Base-by-base conservation (phyloP, 1,140 invertebrate species). In the Dendrolimus kikuchii region DNA sequence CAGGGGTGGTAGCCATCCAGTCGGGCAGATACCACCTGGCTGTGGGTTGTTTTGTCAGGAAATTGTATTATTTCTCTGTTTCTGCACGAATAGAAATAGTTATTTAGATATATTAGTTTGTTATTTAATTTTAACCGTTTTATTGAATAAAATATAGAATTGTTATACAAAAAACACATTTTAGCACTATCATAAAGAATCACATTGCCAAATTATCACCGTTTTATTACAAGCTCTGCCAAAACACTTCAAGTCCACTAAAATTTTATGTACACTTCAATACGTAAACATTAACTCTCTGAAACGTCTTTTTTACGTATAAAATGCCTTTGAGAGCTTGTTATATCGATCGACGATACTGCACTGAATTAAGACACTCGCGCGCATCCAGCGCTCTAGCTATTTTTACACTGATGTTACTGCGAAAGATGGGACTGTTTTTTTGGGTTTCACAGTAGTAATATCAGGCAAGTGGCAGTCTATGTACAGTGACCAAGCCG, bases 381-480 rank as follows among this genome's bases (percentile, higher is more conserved):
- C 48, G 23, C 38, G n/a, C 48, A 40, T 49, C 51, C 36, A 46
- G 40, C 36, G 57, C 40, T 51, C 52, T 40, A 10, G 36, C 46
- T 6, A 40, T 38, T 10, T 41, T 52, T 59, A 59, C 54, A 54
- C 54, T 51, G 53, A 59, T 49, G 51, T 51, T 43, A 54, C 40
- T 51, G 36, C 46, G 53, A 42, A 44, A 59, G 49, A 50, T 59
- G 51, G 53, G 51, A 58, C 53, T 58, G 43, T 47, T 51, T 59
- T 51, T 59, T 59, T 53, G 23, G 23, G 23, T 23, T 23, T 23
- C 23, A 3, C 23, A 23, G 3, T 23, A 23, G 23, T 23, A 1
- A 23, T 2, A 23, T 23, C 23, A 23, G 23, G 23, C 23, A 23
- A 23, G 23, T 23, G 23, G 23, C 23, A 23, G 23, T 23, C 23